Evolutionary conservation across 1,140 invertebrate species (phyloP).

Genomic region (Pseudomyrmex pallidus): DNA sequence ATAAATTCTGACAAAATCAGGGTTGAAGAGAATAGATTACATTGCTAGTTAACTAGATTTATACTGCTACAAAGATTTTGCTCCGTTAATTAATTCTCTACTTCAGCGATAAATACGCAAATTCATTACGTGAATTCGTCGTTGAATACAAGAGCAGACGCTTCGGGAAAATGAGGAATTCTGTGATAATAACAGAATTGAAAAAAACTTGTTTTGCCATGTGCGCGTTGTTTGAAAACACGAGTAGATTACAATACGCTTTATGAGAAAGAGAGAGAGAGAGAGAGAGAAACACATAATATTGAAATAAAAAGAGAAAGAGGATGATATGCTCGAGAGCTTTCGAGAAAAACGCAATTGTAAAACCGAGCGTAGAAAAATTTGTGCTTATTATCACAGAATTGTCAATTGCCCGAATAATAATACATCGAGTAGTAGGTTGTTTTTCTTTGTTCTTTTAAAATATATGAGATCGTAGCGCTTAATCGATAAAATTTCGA

Average conservation of each 20-base stretch:
- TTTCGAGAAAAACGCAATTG: background rate
- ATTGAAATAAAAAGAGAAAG: background rate
- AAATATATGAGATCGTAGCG: slow-evolving; percentile 3
- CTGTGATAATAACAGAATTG: slow-evolving; percentile 54
- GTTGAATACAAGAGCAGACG: slow-evolving; percentile 29
- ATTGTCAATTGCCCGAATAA: slow-evolving; percentile 52
- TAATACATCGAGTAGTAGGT: slow-evolving; percentile 9
- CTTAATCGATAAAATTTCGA: slow-evolving; percentile 36
- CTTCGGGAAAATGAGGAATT: slow-evolving; percentile 31
- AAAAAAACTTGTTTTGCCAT: slow-evolving; percentile 7
- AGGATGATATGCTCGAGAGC: background rate
- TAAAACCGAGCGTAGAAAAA: background rate
- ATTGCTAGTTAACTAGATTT: slow-evolving; percentile 33
- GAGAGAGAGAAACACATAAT: background rate
- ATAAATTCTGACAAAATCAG: slow-evolving; percentile 32
- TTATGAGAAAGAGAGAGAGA: too few relatives aligned
- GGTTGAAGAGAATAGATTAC: slow-evolving; percentile 5
- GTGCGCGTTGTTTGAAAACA: too few relatives aligned
- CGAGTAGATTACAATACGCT: too few relatives aligned
- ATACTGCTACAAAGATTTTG: slow-evolving; percentile 16
- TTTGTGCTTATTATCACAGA: slow-evolving; percentile 71
- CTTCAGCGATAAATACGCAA: slow-evolving; percentile 25
- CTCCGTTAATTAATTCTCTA: slow-evolving; percentile 27
- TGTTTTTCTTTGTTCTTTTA: background rate
- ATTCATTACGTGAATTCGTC: slow-evolving; percentile 1